Percentiles rank a stretch among this genome's conserved stretches.
Evolutionary conservation across 2,797 vertebrate genomes (phyloP).

Genomic region (Paramormyrops hopkinsi): DNA sequence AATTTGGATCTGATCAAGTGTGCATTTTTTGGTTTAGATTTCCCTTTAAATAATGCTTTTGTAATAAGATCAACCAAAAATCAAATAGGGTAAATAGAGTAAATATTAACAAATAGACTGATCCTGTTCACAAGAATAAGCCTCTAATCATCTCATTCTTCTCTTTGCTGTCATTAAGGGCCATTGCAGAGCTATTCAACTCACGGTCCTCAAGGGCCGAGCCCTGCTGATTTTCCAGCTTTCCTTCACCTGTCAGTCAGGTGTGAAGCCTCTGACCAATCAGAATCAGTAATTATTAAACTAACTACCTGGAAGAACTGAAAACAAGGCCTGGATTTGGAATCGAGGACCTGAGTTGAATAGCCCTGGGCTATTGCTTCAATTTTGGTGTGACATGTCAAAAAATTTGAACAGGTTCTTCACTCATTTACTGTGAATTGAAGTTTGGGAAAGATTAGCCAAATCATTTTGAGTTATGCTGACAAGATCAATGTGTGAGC

Average conservation of each 20-base stretch:
- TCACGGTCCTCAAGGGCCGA: no score
- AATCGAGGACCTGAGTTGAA: no score
- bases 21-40: neutral
- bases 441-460: neutral
- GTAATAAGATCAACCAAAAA: neutral
- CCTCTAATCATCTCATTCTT: neutral
- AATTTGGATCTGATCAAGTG: neutral
- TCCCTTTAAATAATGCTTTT: neutral
- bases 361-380: neutral
- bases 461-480: neutral
- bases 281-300: no score
- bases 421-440: neutral
- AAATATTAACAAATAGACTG: neutral
- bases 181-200: no score
- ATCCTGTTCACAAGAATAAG: neutral
- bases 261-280: no score
- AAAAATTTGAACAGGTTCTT: neutral
- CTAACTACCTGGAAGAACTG: no score
- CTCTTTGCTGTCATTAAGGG: neutral
- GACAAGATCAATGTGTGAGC: neutral
- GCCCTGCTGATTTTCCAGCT: no score
- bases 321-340: no score
- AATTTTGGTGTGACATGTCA: neutral
- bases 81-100: neutral
- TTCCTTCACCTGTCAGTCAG: no score